Evolutionary conservation across 2,888 invertebrate genomes (phyloP).

Genomic region (Hermaeophaga mercurialis): DNA sequence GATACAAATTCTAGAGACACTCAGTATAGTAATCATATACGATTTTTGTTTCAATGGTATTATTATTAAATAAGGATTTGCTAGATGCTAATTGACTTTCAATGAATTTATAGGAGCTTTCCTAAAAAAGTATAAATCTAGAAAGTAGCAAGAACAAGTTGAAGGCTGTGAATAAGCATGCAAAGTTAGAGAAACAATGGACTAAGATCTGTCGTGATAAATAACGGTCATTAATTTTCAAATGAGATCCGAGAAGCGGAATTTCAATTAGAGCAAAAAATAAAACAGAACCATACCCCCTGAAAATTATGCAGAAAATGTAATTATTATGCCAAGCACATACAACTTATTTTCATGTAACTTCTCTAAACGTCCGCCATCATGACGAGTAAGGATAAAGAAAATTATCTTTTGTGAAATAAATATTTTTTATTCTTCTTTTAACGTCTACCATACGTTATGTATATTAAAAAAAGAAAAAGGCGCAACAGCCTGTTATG

Average conservation of each 20-base stretch:
- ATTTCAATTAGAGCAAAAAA: slow-evolving; percentile 16
- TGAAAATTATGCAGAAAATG: slow-evolving; percentile 35
- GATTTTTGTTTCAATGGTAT: too few relatives aligned
- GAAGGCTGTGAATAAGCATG: slow-evolving; percentile 2
- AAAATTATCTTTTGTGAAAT: slow-evolving; percentile 5
- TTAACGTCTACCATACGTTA: background rate
- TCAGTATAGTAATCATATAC: too few relatives aligned
- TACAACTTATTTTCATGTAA: slow-evolving; percentile 38
- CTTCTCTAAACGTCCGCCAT: slow-evolving; percentile 33
- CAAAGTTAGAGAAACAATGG: slow-evolving; percentile 8
- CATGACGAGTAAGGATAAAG: slow-evolving; percentile 33
- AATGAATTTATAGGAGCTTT: background rate
- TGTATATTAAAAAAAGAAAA: too few relatives aligned
- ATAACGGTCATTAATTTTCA: slow-evolving; percentile 14
- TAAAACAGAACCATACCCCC: background rate
- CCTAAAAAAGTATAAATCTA: background rate
- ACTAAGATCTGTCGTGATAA: slow-evolving; percentile 10
- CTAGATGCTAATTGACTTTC: too few relatives aligned
- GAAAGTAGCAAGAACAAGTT: slow-evolving; percentile 4
- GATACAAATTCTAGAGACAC: too few relatives aligned
- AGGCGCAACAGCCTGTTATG: too few relatives aligned
- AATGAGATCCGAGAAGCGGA: slow-evolving; percentile 14
- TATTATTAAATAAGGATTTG: too few relatives aligned
- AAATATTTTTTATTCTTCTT: background rate
- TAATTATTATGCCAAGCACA: slow-evolving; percentile 42